These are phyloP conservation scores for Phytoseiulus persimilis DNA, from an alignment of 2,888 invertebrate genomes.

Conservation along the genomic window DNA sequence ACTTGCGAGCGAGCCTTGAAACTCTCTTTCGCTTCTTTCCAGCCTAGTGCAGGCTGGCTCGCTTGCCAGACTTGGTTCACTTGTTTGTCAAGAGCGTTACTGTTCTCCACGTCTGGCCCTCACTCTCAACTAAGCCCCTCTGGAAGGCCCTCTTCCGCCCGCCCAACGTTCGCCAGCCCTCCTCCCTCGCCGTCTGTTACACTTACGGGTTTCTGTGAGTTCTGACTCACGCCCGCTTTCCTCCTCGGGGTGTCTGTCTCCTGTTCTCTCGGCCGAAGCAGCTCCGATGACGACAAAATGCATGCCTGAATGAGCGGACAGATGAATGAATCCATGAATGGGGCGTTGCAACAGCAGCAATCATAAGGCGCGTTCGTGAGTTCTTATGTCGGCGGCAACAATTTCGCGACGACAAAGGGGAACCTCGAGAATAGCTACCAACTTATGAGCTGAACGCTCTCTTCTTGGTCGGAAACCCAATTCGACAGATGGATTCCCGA, in stretches of 20 bases:
- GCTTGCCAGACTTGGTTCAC: constrained; percentile 30
- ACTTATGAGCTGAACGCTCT: neutral
- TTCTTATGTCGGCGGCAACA: neutral
- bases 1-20: neutral
- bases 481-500: neutral
- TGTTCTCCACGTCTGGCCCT: neutral
- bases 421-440: neutral
- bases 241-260: neutral
- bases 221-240: neutral
- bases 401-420: neutral
- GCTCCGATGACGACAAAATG: neutral
- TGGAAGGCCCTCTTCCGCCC: neutral
- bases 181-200: neutral
- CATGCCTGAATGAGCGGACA: neutral
- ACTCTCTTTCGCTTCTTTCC: neutral
- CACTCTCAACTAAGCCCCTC: neutral
- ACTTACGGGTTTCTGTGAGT: neutral
- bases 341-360: neutral
- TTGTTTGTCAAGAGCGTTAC: constrained; percentile 37
- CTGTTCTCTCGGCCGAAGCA: neutral
- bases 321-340: neutral
- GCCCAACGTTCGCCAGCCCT: neutral
- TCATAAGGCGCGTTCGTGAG: neutral
- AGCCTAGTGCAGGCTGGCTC: neutral
- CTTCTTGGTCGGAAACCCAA: neutral